Percentiles rank a stretch among this genome's conserved stretches.
phyloP scores from a whole-genome alignment of 2,113 vertebrate genomes.

The Desmodus rotundus region DNA sequence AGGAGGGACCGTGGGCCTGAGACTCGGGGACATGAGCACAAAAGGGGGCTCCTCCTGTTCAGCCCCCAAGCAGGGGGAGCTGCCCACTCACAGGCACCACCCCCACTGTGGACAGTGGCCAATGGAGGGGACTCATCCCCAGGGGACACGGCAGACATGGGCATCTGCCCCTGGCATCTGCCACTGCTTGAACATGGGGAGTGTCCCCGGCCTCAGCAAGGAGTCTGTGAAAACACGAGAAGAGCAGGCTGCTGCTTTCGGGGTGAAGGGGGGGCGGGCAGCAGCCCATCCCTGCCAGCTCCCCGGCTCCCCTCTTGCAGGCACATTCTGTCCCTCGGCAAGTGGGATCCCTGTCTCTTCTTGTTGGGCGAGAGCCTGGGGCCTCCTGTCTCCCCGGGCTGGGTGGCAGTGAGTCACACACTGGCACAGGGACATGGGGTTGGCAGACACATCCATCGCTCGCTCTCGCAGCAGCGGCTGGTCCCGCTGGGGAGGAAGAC shows the following conservation, averaged over 20 bases:
- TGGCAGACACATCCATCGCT: constrained; percentile 35
- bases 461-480: not conserved
- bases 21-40: not conserved
- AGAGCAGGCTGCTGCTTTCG: not conserved
- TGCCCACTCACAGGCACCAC: not conserved
- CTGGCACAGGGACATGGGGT: constrained; percentile 46
- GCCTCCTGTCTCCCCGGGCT: constrained; percentile 36
- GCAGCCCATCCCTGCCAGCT: fast-evolving
- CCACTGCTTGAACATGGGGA: not conserved
- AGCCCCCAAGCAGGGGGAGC: not conserved
- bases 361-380: constrained; percentile 45
- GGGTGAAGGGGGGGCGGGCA: not conserved
- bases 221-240: not conserved
- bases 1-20: not conserved
- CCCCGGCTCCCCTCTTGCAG: not conserved
- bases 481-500: too few relatives aligned
- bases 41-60: not conserved
- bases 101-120: not conserved
- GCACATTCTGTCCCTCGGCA: constrained; percentile 47
- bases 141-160: not conserved
- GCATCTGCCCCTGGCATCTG: not conserved
- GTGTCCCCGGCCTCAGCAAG: not conserved
- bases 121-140: not conserved
- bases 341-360: constrained; percentile 51
- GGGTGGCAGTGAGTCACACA: constrained; percentile 51